These are phyloP conservation scores for Orchesellides sinensis DNA, from an alignment of 2,888 invertebrate species.

Conservation along the genomic window DNA sequence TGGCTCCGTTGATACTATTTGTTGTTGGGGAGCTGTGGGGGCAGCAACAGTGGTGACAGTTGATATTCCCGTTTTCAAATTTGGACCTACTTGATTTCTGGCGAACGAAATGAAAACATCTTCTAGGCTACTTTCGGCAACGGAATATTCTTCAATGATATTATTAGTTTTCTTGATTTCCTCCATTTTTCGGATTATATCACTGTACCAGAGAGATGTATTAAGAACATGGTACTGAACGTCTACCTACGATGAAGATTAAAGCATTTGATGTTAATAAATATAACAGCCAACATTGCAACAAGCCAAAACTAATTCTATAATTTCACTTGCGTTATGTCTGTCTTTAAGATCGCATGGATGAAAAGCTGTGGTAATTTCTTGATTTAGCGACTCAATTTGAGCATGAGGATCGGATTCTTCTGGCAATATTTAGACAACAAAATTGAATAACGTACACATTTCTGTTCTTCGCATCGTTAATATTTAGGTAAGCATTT, in stretches of 20 bases:
- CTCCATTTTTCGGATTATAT: slow-evolving; percentile 78
- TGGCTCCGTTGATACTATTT: too few relatives aligned
- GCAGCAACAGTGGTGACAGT: too few relatives aligned
- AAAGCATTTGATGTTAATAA: too few relatives aligned
- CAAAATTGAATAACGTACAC: too few relatives aligned
- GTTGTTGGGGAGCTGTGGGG: too few relatives aligned
- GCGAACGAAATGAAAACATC: slow-evolving; percentile 79
- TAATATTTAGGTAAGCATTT: neutral
- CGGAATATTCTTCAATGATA: slow-evolving; percentile 77
- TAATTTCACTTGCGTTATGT: slow-evolving; percentile 79
- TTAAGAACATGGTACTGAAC: slow-evolving; percentile 9
- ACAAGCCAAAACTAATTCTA: too few relatives aligned
- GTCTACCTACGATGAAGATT: neutral
- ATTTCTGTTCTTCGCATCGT: slow-evolving; percentile 83
- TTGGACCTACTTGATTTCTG: slow-evolving; percentile 52
- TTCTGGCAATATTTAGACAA: slow-evolving; percentile 93
- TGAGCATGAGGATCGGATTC: slow-evolving; percentile 82
- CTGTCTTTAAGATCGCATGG: slow-evolving; percentile 83
- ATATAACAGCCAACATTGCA: too few relatives aligned
- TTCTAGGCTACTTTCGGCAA: slow-evolving; percentile 78
- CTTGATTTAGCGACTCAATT: neutral
- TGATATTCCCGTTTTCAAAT: too few relatives aligned
- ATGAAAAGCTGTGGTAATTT: slow-evolving; percentile 79
- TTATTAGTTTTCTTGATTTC: slow-evolving; percentile 77
- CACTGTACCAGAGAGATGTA: slow-evolving; percentile 59